These are phyloP conservation scores for Arizona elegans DNA, from an alignment of 2,113 vertebrate genomes.

Conservation along the genomic window DNA sequence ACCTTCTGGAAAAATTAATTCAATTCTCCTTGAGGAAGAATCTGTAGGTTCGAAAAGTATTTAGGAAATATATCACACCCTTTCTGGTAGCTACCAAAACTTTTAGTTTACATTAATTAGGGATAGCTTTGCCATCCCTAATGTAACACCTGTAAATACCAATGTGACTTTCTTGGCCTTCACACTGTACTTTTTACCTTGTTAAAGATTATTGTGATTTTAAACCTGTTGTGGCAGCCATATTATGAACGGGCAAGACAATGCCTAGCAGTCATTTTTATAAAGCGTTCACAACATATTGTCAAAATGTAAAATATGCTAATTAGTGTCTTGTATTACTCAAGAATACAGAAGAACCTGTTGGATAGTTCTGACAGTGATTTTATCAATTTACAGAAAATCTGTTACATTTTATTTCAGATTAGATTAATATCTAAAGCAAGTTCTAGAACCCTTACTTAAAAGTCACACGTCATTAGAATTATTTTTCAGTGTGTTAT, in stretches of 20 bases:
- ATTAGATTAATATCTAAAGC: neutral
- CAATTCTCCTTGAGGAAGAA: neutral
- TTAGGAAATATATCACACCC: neutral
- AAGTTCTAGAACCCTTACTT: neutral
- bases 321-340: neutral
- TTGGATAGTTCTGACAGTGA: neutral
- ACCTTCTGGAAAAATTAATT: neutral
- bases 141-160: neutral
- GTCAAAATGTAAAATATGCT: neutral
- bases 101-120: neutral
- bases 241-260: neutral
- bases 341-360: neutral
- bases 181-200: neutral
- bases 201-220: neutral
- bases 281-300: neutral
- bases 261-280: neutral
- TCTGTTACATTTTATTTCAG: neutral
- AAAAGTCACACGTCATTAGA: neutral
- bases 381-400: neutral
- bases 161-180: neutral
- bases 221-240: neutral
- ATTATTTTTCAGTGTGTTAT: neutral
- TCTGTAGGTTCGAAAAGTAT: neutral
- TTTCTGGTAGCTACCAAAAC: neutral
- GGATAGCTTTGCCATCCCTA: neutral